phyloP scores from a whole-genome alignment of 2,888 invertebrate species.

The Baronia brevicornis region DNA sequence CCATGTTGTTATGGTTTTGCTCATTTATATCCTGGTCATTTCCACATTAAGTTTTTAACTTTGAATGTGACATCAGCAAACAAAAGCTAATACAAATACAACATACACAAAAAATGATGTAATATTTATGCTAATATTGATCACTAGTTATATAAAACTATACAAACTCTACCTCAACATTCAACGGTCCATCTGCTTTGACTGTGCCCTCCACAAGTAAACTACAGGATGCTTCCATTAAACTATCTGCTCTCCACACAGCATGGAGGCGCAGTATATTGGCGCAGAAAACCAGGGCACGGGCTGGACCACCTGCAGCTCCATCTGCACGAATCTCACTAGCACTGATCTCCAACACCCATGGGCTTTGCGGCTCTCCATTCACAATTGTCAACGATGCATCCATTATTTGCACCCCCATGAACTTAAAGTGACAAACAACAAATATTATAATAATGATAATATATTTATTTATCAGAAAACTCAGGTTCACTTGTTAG shows the following conservation, averaged over 20 bases:
- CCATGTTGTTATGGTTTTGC: no score
- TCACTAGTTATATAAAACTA: no score
- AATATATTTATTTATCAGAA: no score
- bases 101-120: no score
- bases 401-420: slow-evolving; percentile 89
- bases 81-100: no score
- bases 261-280: slow-evolving; percentile 79
- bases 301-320: slow-evolving; percentile 81
- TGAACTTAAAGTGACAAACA: slow-evolving; percentile 76
- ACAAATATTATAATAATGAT: slow-evolving; percentile 4
- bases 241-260: slow-evolving; percentile 70
- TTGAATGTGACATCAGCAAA: no score
- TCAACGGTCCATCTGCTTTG: slow-evolving; percentile 88
- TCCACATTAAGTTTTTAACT: no score
- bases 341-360: slow-evolving; percentile 82
- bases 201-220: slow-evolving; percentile 85
- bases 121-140: no score
- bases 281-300: slow-evolving; percentile 81
- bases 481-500: no score
- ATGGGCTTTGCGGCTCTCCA: slow-evolving; percentile 76
- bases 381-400: slow-evolving; percentile 64
- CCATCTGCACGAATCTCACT: slow-evolving; percentile 83
- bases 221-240: slow-evolving; percentile 84
- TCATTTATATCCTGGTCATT: no score
- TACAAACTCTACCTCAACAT: slow-evolving; percentile 83